A percentile compares a stretch with the other conserved stretches of the same genome.
Evolutionary conservation across 1,140 invertebrate genomes (phyloP).

Genomic region (Bombus confusus): DNA sequence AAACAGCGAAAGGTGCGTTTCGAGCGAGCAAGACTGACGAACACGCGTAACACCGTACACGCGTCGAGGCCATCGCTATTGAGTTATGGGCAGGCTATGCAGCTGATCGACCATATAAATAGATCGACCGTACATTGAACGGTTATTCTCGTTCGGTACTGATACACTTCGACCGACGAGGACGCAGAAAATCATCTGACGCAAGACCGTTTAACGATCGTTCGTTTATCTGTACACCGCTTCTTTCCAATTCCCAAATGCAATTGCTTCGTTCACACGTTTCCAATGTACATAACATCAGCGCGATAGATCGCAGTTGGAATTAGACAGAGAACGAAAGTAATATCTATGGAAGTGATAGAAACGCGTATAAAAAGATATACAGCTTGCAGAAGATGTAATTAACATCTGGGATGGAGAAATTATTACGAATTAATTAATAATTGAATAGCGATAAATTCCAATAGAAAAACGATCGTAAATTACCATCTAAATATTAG

Average conservation of each 20-base stretch:
- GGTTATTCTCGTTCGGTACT: conserved; percentile 51
- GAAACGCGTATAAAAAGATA: no score
- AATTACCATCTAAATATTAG: no score
- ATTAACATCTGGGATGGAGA: no score
- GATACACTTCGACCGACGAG: conserved; percentile 41
- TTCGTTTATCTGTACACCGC: neutral
- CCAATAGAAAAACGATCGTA: no score
- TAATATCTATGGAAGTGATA: no score
- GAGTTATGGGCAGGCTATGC: conserved; percentile 56
- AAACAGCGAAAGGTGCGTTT: neutral
- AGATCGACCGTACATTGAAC: conserved; percentile 49
- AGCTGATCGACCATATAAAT: conserved; percentile 65
- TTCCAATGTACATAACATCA: neutral
- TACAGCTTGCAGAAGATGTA: no score
- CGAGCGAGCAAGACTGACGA: neutral
- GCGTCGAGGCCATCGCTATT: conserved; percentile 37
- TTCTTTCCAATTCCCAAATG: neutral
- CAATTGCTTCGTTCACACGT: neutral
- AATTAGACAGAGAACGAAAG: no score
- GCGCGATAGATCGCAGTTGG: no score
- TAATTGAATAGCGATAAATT: no score
- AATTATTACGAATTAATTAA: no score
- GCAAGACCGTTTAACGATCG: conserved; percentile 16
- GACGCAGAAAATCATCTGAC: conserved; percentile 36
- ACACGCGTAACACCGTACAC: neutral